Evolutionary conservation across 2,888 invertebrate genomes (phyloP), one percentile per base, ranked within the genome.

Genomic region (Koerneria pararmatus): DNA sequence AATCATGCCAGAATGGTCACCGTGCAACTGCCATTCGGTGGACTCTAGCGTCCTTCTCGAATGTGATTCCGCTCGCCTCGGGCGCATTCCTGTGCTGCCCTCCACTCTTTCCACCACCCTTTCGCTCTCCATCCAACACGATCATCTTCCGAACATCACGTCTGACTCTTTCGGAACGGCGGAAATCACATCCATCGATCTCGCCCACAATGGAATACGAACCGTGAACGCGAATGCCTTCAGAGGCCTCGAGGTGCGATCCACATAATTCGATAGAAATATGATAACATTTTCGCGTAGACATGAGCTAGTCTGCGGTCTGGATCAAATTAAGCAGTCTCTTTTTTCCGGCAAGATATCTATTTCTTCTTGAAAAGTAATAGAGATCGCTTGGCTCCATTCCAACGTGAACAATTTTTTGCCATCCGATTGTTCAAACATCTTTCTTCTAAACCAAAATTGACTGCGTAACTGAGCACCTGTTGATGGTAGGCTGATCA

Each of bases 211-310:
- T 59, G 74, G 77, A 24, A 82, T 83, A 22, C 78, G 79, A 59
- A 77, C 76, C 2, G 73, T 83, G 31, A 83, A 83, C 68, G 82
- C 78, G 22, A 83, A 83, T 59, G 80, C 82, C 3, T 83, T 83
- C 63, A 70, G 80, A 29, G 80, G 80, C n/a, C 67, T 83, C 2
- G 82, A 82, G 74, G 80, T 78, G 46, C 22, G 22, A n/a, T 27
- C 3, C 3, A 15, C n/a, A 46, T 48, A 24, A 54, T 24, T 51
- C 19, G 2, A 19, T 34, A 29, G 31, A 4, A 49, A 24, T 19
- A 15, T 8, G 34, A 19, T 19, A 54, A 24, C 31, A 53, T 8
- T 31, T 11, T 58, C 8, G 15, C 22, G 22, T n/a, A n/a, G n/a
- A n/a, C n/a, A n/a, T n/a, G n/a, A n/a, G n/a, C n/a, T n/a, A n/a